Evolutionary conservation across 2,797 vertebrate genomes (phyloP).

Genomic region (Hippopotamyrus pictus): DNA sequence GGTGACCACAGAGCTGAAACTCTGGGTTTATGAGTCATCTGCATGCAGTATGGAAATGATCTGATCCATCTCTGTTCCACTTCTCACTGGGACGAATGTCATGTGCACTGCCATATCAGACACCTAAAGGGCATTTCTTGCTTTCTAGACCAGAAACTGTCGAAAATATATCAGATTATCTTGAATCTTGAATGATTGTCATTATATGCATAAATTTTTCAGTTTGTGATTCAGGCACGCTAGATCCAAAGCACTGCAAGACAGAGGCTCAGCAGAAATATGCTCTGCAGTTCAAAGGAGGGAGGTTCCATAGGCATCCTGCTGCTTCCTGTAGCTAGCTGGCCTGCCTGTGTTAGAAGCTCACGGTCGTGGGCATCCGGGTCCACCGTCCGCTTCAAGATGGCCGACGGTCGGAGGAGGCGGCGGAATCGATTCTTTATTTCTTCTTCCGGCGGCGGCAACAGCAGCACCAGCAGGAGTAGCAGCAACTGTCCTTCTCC

Average conservation of each 20-base stretch:
- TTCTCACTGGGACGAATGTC: background rate
- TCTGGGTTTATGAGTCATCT: background rate
- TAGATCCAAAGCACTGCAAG: background rate
- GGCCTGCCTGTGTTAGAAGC: background rate
- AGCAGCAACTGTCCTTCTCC: conserved; percentile 14
- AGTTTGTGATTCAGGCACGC: background rate
- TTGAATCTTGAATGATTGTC: background rate
- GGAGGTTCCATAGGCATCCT: background rate
- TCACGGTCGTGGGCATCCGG: background rate
- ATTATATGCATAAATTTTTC: background rate
- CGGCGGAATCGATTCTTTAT: conserved; percentile 42
- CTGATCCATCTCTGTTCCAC: background rate
- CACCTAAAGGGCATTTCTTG: background rate
- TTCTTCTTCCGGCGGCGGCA: conserved; percentile 39
- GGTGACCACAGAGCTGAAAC: background rate
- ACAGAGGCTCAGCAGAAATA: background rate
- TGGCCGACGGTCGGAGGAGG: conserved; percentile 10
- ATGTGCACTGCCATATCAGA: background rate
- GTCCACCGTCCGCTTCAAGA: background rate
- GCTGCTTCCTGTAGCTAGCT: background rate
- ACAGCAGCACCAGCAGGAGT: conserved; percentile 43
- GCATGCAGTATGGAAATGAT: conserved; percentile 5
- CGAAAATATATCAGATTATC: background rate
- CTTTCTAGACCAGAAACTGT: background rate
- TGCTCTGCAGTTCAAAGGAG: background rate